Base-by-base conservation (phyloP, 2,888 invertebrate species). In the Glomeris marginata region DNA sequence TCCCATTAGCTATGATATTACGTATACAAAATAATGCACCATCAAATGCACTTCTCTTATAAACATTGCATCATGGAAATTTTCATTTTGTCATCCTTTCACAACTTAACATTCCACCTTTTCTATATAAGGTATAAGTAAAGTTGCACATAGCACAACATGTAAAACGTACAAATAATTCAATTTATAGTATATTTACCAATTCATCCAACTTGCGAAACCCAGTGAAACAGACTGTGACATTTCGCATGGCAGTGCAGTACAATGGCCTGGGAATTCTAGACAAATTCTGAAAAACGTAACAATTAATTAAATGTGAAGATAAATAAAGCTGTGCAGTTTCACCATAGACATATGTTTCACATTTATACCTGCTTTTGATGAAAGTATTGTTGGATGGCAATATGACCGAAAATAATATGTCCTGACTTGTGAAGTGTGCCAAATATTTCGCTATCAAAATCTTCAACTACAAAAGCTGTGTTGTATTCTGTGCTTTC, bases 141-240 rank as follows among this genome's bases (percentile, higher is more conserved):
- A n/a, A n/a, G n/a, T n/a, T n/a, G n/a, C n/a, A n/a, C n/a, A n/a
- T n/a, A n/a, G n/a, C n/a, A n/a, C n/a, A n/a, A n/a, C n/a, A n/a
- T n/a, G n/a, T n/a, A n/a, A n/a, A n/a, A n/a, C n/a, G n/a, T n/a
- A n/a, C n/a, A n/a, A n/a, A n/a, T n/a, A n/a, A n/a, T n/a, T n/a
- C n/a, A n/a, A n/a, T n/a, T n/a, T n/a, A 28, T 28, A 28, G 46
- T 54, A 41, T 57, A 70, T 77, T 76, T 67, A 91, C 91, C 75
- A 92, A 72, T 72, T 88, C 85, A 68, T 85, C 84, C 66, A 84
- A 85, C 66, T 81, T 81, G 60, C 86, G 76, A 69, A 92, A 90
- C 52, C 91, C 91, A 52, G 90, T 88, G 70, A 92, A 90, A 69
- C 88, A 90, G 58, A 90, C 79, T 62, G 87, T 80, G 47, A 85